Base-by-base conservation (phyloP, 2,797 vertebrate genomes). In the Acanthiza pusilla region DNA sequence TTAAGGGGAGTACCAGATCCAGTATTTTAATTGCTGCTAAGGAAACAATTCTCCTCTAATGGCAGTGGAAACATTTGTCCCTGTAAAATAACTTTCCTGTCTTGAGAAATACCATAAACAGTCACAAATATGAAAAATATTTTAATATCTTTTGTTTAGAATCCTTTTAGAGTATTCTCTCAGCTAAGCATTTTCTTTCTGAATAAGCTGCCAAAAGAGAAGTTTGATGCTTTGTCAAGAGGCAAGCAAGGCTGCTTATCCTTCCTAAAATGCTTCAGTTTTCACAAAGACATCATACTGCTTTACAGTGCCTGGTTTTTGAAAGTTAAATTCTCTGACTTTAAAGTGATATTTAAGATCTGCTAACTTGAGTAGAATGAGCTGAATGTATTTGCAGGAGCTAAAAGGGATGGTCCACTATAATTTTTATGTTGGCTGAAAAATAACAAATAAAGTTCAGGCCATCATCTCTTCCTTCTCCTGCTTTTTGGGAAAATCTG, bases 121-220 rank as follows among this genome's bases (percentile, higher is more conserved):
- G 66, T 81, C 17, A 89, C 9, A 93, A 84, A 92, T 84, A 34
- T 48, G 86, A 65, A 93, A 71, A 91, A 45, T 85, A 54, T 73
- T 68, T 71, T 70, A 38, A 3, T 93, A 73, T 63, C 67, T 92
- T 97, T 63, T 76, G 88, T 82, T 88, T 90, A 79, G 50, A 91
- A 89, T 88, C 23, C 30, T 81, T 43, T 51, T 60, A 55, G 55
- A 36, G 30, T 80, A 61, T 71, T 91, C 57, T 92, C 36, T 91
- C 78, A 86, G 68, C 30, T 38, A 62, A 88, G 36, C 57, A 51
- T 91, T 94, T 96, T 48, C 67, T 95, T 81, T 87, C 47, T 91
- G 25, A 92, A 65, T 30, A 78, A 25, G 9, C 74, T 93, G 22
- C 22, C 82, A 89, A 92, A 85, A 73, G 65, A 81, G 22, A 47